These are phyloP conservation scores for Calephelis perditalis DNA, from an alignment of 2,888 invertebrate genomes.

Conservation along the genomic window DNA sequence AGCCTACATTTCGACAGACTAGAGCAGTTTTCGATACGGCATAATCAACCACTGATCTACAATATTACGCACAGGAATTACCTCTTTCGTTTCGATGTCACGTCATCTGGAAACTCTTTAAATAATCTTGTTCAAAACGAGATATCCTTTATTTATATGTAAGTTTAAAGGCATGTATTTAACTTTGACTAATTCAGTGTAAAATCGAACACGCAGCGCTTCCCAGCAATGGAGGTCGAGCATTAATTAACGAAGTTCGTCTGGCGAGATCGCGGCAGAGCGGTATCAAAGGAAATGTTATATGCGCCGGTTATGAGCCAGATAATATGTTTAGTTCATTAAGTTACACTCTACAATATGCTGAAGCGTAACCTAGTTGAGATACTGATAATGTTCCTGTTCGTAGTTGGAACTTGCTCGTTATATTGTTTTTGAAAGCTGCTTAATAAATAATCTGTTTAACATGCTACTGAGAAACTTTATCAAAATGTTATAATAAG, in stretches of 20 bases:
- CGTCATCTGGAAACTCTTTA: no score
- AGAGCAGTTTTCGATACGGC: no score
- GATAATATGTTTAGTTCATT: conserved; percentile 13
- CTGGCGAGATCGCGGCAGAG: background rate
- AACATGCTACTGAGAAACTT: background rate
- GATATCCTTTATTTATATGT: no score
- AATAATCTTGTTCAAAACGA: no score
- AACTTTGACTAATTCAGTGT: conserved; percentile 11
- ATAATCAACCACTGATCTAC: no score
- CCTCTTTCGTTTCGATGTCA: no score
- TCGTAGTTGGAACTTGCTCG: background rate
- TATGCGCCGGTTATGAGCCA: conserved; percentile 11
- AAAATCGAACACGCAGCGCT: conserved; percentile 9
- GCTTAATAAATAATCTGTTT: background rate
- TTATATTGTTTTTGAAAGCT: background rate
- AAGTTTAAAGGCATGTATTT: background rate
- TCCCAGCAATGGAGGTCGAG: background rate
- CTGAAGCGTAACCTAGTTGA: conserved; percentile 6
- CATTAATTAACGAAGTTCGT: conserved; percentile 11
- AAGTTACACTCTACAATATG: conserved; percentile 4
- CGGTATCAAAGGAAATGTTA: conserved; percentile 11
- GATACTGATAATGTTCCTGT: conserved; percentile 5
- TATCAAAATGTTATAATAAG: no score
- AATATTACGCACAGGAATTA: no score
- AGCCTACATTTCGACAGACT: no score